Conservation (phyloP, 1,140 invertebrate species). For the Parapsyche elsis region DNA sequence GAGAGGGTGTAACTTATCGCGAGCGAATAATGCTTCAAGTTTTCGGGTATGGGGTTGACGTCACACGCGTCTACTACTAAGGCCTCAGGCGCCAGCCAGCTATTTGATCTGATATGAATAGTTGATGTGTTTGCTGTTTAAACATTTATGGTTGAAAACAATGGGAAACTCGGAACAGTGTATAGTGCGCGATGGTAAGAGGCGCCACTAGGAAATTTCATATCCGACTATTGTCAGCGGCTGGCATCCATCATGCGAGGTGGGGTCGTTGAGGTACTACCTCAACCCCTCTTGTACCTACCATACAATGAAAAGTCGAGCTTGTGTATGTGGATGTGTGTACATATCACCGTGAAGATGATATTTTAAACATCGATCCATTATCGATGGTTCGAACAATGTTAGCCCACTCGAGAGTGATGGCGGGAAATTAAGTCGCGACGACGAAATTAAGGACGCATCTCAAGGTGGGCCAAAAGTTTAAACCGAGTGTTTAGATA, state of each 20-base stretch:
- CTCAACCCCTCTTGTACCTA: not conserved
- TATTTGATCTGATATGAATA: conserved; percentile 41
- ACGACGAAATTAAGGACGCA: too few species aligned
- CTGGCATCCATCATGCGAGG: conserved; percentile 34
- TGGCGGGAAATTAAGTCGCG: not conserved
- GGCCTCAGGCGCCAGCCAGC: not conserved
- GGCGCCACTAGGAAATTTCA: conserved; percentile 30
- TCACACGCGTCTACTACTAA: not conserved
- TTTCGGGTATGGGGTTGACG: not conserved
- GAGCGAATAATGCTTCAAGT: not conserved
- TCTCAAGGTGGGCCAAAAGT: too few species aligned
- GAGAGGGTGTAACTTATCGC: not conserved
- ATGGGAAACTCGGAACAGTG: conserved; percentile 26
- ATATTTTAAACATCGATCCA: not conserved
- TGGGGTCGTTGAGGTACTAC: not conserved
- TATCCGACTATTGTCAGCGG: conserved; percentile 40
- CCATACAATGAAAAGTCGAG: too few species aligned
- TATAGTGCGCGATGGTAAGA: not conserved
- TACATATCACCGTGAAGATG: too few species aligned
- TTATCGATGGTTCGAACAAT: not conserved
- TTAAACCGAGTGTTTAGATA: too few species aligned
- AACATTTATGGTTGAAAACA: conserved; percentile 40
- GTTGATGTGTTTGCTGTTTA: conserved; percentile 42
- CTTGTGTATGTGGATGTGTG: too few species aligned
- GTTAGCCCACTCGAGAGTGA: not conserved